Conservation (phyloP, 2,888 invertebrate genomes). For the Dyspetes luteomarginatus region DNA sequence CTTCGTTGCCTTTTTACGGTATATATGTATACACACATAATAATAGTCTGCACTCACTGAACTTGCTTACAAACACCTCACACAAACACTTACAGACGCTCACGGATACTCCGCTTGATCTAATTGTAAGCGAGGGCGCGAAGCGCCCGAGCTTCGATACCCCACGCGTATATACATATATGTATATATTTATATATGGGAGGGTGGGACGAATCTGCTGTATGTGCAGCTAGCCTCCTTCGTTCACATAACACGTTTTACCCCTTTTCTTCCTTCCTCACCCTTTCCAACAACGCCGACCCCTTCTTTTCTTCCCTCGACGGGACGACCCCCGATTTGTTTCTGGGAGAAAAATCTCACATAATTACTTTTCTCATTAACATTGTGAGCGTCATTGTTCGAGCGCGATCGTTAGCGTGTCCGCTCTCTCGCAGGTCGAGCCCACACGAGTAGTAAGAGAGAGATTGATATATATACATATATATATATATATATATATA, state of each 20-base stretch:
- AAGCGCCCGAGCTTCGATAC: too few relatives aligned
- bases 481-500: background rate
- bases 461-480: background rate
- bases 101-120: background rate
- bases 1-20: constrained; percentile 25
- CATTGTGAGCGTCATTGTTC: constrained; percentile 78
- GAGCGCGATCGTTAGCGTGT: constrained; percentile 64
- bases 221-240: too few relatives aligned
- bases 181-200: background rate
- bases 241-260: constrained; percentile 24
- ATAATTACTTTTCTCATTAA: constrained; percentile 82
- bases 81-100: too few relatives aligned
- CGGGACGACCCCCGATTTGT: constrained; percentile 59
- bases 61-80: too few relatives aligned
- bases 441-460: background rate
- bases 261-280: background rate
- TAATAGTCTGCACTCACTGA: too few relatives aligned
- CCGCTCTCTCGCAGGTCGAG: constrained; percentile 25
- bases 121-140: too few relatives aligned
- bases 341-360: constrained; percentile 74
- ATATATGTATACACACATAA: background rate
- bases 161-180: background rate
- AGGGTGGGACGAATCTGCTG: too few relatives aligned
- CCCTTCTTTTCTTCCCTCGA: constrained; percentile 12
- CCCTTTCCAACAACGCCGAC: background rate